Conservation (phyloP, 2,888 invertebrate genomes). For the Pachydiplax longipennis region DNA sequence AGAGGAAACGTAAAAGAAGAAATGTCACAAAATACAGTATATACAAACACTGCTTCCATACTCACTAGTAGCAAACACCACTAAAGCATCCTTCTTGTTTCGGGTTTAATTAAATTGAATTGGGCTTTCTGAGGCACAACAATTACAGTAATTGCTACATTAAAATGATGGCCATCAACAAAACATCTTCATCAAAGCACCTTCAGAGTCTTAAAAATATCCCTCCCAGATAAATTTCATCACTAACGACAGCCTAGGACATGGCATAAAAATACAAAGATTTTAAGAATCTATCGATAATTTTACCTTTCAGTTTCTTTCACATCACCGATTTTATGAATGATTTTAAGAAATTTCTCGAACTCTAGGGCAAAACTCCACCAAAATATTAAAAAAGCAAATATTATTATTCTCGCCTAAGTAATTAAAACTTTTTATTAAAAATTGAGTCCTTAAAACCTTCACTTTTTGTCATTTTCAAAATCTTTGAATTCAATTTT, state of each 20-base stretch:
- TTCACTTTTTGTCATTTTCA: neutral
- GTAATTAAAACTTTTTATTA: neutral
- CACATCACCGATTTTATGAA: neutral
- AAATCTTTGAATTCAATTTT: neutral
- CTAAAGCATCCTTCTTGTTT: slow-evolving; percentile 27
- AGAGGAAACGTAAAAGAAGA: slow-evolving; percentile 26
- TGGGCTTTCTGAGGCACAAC: slow-evolving; percentile 16
- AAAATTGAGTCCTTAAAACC: neutral
- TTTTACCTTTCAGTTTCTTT: neutral
- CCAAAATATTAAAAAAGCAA: neutral
- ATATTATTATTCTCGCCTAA: neutral
- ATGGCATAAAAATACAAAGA: neutral
- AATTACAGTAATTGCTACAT: slow-evolving; percentile 8
- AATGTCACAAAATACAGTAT: slow-evolving; percentile 34
- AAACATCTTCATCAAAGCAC: slow-evolving; percentile 4
- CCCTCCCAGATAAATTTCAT: neutral
- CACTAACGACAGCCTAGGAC: neutral
- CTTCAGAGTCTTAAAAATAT: slow-evolving; percentile 13
- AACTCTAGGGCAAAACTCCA: neutral
- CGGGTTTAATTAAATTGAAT: slow-evolving; percentile 25
- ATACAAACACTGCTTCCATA: slow-evolving; percentile 36
- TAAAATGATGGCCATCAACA: neutral
- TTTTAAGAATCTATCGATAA: neutral
- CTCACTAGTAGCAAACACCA: slow-evolving; percentile 35
- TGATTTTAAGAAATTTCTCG: neutral